Conservation (phyloP, 2,113 vertebrate species). For the Bufo gargarizans region DNA sequence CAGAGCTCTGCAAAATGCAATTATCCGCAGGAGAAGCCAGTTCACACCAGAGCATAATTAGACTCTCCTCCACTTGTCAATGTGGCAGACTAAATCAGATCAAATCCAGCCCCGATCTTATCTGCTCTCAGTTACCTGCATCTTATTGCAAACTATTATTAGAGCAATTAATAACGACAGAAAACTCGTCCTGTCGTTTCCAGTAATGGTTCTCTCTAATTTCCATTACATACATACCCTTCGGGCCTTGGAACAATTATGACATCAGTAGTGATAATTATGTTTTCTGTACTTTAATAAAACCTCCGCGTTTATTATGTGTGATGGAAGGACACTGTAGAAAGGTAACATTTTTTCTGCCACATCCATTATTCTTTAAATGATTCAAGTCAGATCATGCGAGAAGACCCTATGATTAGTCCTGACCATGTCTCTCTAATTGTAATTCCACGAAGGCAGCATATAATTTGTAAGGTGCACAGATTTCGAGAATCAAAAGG, state of each 20-base stretch:
- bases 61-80: conserved; percentile 59
- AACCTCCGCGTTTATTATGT: conserved; percentile 52
- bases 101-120: conserved; percentile 56
- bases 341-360: background rate
- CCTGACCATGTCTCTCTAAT: background rate
- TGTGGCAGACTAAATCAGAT: conserved; percentile 55
- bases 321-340: background rate
- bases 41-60: conserved; percentile 61
- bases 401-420: background rate
- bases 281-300: conserved; percentile 58
- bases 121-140: conserved; percentile 59
- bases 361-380: background rate
- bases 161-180: conserved; percentile 62
- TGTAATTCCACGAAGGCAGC: background rate
- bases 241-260: conserved; percentile 63
- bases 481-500: background rate
- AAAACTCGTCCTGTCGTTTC: conserved; percentile 60
- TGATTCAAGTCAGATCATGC: background rate
- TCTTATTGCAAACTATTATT: conserved; percentile 63
- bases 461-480: background rate
- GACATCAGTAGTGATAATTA: conserved; percentile 62
- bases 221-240: conserved; percentile 65
- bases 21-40: conserved; percentile 54
- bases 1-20: conserved; percentile 58
- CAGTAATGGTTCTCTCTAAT: conserved; percentile 56